These are phyloP conservation scores for Ceratosolen fusciceps DNA, from an alignment of 1,140 invertebrate genomes.

Conservation along the genomic window DNA sequence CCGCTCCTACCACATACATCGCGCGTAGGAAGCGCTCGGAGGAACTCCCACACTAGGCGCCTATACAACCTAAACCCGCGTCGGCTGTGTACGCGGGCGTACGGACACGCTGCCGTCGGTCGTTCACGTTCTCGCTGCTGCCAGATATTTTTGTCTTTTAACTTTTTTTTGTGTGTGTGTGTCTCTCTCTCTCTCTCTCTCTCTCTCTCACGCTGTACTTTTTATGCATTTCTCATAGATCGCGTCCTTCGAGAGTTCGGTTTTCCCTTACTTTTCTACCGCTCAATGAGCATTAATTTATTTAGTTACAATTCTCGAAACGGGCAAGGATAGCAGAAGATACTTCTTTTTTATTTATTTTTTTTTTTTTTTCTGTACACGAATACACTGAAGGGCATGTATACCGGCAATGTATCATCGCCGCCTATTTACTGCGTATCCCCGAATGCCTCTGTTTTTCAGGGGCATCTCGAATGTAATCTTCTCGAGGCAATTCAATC, in stretches of 20 bases:
- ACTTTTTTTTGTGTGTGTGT: conserved; percentile 26
- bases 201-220: background rate
- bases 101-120: conserved; percentile 11
- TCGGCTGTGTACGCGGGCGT: no score
- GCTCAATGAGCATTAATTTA: conserved; percentile 36
- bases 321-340: conserved; percentile 27
- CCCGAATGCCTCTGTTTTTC: no score
- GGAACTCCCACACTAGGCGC: background rate
- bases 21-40: conserved; percentile 27
- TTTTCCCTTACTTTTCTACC: conserved; percentile 15
- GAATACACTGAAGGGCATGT: no score
- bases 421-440: no score
- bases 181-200: background rate
- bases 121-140: conserved; percentile 35
- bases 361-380: no score
- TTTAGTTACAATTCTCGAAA: conserved; percentile 30
- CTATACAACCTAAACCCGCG: no score
- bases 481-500: no score
- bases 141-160: conserved; percentile 47
- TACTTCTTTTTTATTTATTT: no score
- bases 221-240: conserved; percentile 32
- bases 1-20: background rate
- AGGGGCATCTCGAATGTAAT: no score
- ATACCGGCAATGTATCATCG: no score
- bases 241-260: background rate